Evolutionary conservation across 2,113 vertebrate genomes (phyloP).

Genomic region (Sylvietta virens): DNA sequence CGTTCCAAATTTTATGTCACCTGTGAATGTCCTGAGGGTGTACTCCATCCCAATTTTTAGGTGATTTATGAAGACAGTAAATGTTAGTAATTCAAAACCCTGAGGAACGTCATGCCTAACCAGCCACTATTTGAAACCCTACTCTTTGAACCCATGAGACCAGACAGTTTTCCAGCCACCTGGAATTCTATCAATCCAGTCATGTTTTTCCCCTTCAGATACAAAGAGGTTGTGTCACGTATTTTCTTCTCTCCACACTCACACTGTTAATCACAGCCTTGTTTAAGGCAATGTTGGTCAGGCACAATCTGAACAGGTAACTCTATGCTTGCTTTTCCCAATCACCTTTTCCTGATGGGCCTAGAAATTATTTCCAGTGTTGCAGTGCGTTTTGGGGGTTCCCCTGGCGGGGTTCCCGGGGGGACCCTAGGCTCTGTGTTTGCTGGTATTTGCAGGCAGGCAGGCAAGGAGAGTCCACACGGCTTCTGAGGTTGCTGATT

Average conservation of each 20-base stretch:
- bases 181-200: not conserved
- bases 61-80: not conserved
- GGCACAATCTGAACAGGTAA: not conserved
- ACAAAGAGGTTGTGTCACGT: not conserved
- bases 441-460: too few species aligned
- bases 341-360: not conserved
- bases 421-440: too few species aligned
- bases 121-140: not conserved
- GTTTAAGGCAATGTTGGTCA: not conserved
- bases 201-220: not conserved
- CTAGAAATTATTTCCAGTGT: not conserved
- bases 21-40: not conserved
- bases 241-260: not conserved
- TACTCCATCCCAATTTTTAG: not conserved
- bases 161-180: not conserved
- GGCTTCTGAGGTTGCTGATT: too few species aligned
- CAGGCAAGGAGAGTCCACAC: too few species aligned
- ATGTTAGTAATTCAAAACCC: not conserved
- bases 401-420: too few species aligned
- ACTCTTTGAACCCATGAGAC: not conserved
- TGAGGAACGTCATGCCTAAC: not conserved
- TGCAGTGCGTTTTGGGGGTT: too few species aligned
- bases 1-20: not conserved
- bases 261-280: not conserved
- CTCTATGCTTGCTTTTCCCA: fast-evolving